Percentiles rank a stretch among this genome's conserved stretches.
These are phyloP conservation scores for Chymomyza costata DNA, from an alignment of 1,140 invertebrate genomes.

Conservation along the genomic window DNA sequence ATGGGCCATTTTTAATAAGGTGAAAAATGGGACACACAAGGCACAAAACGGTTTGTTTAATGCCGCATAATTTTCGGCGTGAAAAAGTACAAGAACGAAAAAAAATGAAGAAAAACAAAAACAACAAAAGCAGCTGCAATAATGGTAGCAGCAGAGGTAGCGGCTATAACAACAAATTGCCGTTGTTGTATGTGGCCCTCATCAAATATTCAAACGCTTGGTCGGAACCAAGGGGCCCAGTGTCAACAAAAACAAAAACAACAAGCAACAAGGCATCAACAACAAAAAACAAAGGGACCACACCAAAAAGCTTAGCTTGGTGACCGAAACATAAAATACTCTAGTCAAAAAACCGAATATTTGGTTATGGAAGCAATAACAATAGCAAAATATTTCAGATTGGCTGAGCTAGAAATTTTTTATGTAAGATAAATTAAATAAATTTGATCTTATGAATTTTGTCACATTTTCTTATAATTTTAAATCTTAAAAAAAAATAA, in stretches of 20 bases:
- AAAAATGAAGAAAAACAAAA: too few species aligned
- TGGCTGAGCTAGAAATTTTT: too few species aligned
- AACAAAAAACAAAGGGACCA: background rate
- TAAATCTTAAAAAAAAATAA: too few species aligned
- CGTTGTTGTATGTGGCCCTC: slow-evolving; percentile 55
- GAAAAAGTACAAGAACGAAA: slow-evolving; percentile 58
- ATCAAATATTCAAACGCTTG: slow-evolving; percentile 72
- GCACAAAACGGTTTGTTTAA: slow-evolving; percentile 45
- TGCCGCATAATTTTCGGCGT: slow-evolving; percentile 70
- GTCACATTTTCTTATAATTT: too few species aligned
- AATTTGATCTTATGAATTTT: too few species aligned
- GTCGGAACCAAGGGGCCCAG: slow-evolving; percentile 14
- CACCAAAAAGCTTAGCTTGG: too few species aligned
- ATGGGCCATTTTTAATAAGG: slow-evolving; percentile 54
- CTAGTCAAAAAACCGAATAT: too few species aligned
- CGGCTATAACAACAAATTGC: slow-evolving; percentile 52
- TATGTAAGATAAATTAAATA: too few species aligned
- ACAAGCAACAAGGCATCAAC: background rate
- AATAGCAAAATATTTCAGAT: too few species aligned
- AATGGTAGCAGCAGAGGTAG: slow-evolving; percentile 16
- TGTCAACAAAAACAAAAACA: slow-evolving; percentile 23
- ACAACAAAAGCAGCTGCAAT: too few species aligned
- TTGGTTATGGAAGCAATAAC: too few species aligned
- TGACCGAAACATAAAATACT: too few species aligned
- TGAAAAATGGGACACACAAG: slow-evolving; percentile 49